Base-by-base conservation (phyloP, 2,888 invertebrate species). In the Troides oblongomaculatus region DNA sequence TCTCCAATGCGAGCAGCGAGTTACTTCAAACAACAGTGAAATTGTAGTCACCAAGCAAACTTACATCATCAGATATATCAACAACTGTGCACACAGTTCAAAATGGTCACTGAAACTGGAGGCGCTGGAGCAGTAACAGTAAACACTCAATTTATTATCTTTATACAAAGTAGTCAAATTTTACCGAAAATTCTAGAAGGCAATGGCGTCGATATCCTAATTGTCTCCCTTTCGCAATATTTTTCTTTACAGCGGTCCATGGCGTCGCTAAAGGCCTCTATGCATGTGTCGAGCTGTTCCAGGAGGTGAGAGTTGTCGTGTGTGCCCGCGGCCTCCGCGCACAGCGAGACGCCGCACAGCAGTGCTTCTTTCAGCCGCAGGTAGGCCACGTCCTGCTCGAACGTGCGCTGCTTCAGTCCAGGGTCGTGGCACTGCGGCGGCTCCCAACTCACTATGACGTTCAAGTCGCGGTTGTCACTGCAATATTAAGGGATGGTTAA, bases 391-490 rank as follows among this genome's bases (percentile, higher is more conserved):
- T 92, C 91, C 60, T 87, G 87, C 8, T 87, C 85, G 76, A 84
- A 90, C 23, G 87, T 89, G 50, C 82, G 84, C 62, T 78, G 81
- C 79, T 79, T 90, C 23, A 81, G 78, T 10, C 77, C 80, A 5
- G 78, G 81, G 74, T 85, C 93, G 69, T 76, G 86, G 68, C 79
- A 87, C 79, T 79, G 93, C 74, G 92, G 93, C 0, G 95, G 95
- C 77, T 96, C 95, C 95, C 95, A 96, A 75, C 93, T 94, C 14
- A 95, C 91, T 79, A 96, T 94, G 10, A 96, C 95, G 72, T 93
- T 93, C 39, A 97, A 89, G 85, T 97, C 97, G 59, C 97, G 94
- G 88, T 97, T 97, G 88, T 97, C 97, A 63, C 94, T 94, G 81
- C 74, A 82, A 79, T 39, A 39, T 39, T 7, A 10, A 39, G 7